Evolutionary conservation across 1,140 invertebrate genomes (phyloP), one percentile per base, ranked within the genome.

Genomic region (Zaprionus kolodkinae): DNA sequence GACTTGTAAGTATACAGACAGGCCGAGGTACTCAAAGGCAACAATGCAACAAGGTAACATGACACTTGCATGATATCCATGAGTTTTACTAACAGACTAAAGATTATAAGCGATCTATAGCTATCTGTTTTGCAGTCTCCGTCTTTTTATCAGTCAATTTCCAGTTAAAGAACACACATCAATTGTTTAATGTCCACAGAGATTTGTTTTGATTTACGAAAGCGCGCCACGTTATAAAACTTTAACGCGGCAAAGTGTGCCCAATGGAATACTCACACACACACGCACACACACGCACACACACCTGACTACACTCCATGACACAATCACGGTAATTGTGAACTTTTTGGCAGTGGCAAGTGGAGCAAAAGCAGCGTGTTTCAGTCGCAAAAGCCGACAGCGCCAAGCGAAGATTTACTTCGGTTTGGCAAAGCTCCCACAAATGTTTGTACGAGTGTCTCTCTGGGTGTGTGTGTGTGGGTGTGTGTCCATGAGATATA

Each of bases 251-350:
- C 56, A 64, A 78, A 78, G 71, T 78, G 75, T 74, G 48, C 75
- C 75, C 33, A 21, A 71, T 60, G 75, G 75, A 78, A 38, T 52
- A 13, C 17, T 21, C 36, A 36, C 35, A 30, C 21, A 38, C 30
- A 48, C 35, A 35, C 33, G 25, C 38, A 13, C 38, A 60, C 45
- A 27, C 25, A 27, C 27, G 2, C 21, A 21, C 36, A 36, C 35
- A 30, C 21, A 38, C 30, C 21, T 21, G 21, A 21, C 21, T 21
- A 48, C 35, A 35, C 33, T 15, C 38, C 27, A 63, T 52, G 57
- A 74, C 59, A 78, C 75, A 78, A 78, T 78, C 75, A 78, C 64
- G 75, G 75, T 78, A 78, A 78, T 78, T 78, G 75, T 64, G 60
- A 72, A 74, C 75, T 73, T 78, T 78, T 78, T 78, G 75, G 75